Conservation (phyloP, 2,797 vertebrate species). For the Eupleurogrammus muticus region DNA sequence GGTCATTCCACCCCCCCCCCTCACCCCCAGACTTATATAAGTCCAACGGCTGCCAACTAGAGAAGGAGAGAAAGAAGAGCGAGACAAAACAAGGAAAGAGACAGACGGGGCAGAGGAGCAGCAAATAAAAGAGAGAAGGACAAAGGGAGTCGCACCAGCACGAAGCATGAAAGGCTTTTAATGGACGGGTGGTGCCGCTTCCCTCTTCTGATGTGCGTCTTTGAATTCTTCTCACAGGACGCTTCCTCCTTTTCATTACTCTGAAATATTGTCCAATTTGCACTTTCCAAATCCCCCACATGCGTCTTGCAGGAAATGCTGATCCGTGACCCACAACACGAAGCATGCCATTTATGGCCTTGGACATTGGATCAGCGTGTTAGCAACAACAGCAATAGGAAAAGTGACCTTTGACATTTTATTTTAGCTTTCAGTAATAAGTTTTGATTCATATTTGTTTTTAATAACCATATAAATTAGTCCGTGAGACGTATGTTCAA, state of each 20-base stretch:
- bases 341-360: neutral
- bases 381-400: neutral
- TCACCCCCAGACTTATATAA: slow-evolving; percentile 60
- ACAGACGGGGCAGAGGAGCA: neutral
- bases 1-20: slow-evolving; percentile 30
- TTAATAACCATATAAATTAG: neutral
- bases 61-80: slow-evolving; percentile 16
- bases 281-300: neutral
- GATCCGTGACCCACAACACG: slow-evolving; percentile 8
- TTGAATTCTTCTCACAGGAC: slow-evolving; percentile 5
- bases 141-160: slow-evolving; percentile 31
- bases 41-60: slow-evolving; percentile 41
- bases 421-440: slow-evolving; percentile 2
- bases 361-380: neutral
- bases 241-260: neutral
- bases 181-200: slow-evolving; percentile 38
- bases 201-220: slow-evolving; percentile 30
- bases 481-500: neutral
- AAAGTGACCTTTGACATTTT: neutral
- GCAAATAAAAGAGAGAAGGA: slow-evolving; percentile 1
- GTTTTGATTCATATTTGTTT: neutral
- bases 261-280: neutral
- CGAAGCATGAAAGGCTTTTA: slow-evolving; percentile 22
- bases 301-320: neutral
- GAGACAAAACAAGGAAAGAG: neutral